These are phyloP conservation scores for Melieria omissa DNA, from an alignment of 2,888 invertebrate species.

Conservation along the genomic window DNA sequence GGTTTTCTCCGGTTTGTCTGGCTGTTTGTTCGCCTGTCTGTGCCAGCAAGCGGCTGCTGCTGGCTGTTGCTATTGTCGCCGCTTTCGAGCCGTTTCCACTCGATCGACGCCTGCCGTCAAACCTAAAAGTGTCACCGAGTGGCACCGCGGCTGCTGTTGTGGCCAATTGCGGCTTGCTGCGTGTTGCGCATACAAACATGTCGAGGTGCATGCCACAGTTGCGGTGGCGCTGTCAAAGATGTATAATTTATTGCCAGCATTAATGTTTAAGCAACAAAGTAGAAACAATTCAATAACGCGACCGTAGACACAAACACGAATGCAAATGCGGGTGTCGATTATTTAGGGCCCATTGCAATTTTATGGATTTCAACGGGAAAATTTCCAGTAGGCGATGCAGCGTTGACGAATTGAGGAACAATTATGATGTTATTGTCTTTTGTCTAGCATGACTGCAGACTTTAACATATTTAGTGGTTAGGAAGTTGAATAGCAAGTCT, in stretches of 20 bases:
- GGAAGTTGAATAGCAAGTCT: too few relatives aligned
- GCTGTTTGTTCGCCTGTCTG: not conserved
- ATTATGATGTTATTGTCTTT: too few relatives aligned
- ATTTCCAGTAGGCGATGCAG: too few relatives aligned
- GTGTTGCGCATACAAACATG: slow-evolving; percentile 31
- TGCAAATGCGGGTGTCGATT: slow-evolving; percentile 22
- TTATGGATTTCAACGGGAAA: slow-evolving; percentile 21
- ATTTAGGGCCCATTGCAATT: slow-evolving; percentile 28
- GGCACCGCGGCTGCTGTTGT: slow-evolving; percentile 22
- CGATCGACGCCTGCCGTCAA: slow-evolving; percentile 39
- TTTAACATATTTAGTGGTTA: too few relatives aligned
- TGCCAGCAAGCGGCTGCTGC: not conserved
- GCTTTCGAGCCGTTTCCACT: slow-evolving; percentile 30
- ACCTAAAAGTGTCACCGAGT: slow-evolving; percentile 39
- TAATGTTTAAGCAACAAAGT: slow-evolving; percentile 59
- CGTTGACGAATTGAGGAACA: too few relatives aligned
- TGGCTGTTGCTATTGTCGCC: slow-evolving; percentile 24
- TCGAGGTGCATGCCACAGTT: slow-evolving; percentile 20
- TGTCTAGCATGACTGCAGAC: too few relatives aligned
- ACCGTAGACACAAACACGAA: slow-evolving; percentile 51
- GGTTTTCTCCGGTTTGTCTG: slow-evolving; percentile 24
- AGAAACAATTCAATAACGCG: slow-evolving; percentile 61
- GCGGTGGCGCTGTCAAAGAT: slow-evolving; percentile 50
- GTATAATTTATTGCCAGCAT: slow-evolving; percentile 58
- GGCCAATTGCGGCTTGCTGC: not conserved